These are phyloP conservation scores for Willisornis vidua DNA, from an alignment of 2,113 vertebrate species.

Conservation along the genomic window DNA sequence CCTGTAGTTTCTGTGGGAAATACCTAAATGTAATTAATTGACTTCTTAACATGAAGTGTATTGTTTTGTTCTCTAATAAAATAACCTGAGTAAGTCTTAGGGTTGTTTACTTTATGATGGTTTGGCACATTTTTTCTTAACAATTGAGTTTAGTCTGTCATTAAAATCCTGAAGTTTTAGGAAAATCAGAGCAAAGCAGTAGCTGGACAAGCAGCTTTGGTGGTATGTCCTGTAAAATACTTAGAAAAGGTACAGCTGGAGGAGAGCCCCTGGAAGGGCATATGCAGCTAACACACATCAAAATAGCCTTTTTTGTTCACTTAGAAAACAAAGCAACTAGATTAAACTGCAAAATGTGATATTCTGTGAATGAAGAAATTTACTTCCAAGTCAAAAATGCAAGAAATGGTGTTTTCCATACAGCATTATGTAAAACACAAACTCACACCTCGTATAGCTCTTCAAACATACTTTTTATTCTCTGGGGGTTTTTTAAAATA, in stretches of 20 bases:
- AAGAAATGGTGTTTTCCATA: neutral
- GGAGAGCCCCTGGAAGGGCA: neutral
- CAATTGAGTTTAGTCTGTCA: neutral
- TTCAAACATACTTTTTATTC: neutral
- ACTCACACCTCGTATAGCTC: neutral
- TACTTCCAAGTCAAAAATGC: neutral
- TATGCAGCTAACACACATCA: neutral
- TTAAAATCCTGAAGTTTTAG: neutral
- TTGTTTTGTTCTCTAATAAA: neutral
- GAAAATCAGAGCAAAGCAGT: neutral
- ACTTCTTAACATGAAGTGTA: neutral
- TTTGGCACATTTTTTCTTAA: neutral
- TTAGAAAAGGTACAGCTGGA: neutral
- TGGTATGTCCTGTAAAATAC: neutral
- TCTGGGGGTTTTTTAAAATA: neutral
- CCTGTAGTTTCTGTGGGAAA: neutral
- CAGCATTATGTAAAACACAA: neutral
- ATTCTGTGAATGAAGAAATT: neutral
- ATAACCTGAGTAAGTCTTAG: neutral
- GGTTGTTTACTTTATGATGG: neutral
- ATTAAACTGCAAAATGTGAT: neutral
- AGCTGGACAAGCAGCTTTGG: neutral
- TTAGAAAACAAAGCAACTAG: neutral
- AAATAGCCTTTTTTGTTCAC: neutral
- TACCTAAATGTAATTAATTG: neutral